A percentile compares a stretch with the other conserved stretches of the same genome.
phyloP scores from a whole-genome alignment of 2,797 vertebrate genomes.

The Esox lucius region DNA sequence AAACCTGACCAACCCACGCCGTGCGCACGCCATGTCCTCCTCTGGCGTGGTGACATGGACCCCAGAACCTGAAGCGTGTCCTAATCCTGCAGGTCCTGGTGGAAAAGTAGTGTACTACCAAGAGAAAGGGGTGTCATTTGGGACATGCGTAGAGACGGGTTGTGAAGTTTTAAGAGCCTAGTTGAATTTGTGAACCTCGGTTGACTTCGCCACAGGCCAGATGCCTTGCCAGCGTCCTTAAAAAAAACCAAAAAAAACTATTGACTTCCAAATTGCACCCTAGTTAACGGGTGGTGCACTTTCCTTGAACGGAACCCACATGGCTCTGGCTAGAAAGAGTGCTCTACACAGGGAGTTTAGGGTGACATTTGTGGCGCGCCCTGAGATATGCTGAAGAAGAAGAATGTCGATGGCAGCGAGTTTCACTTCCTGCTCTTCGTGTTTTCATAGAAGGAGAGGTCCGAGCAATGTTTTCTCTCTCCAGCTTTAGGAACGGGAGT shows the following conservation, averaged over 20 bases:
- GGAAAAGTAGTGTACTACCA: neutral
- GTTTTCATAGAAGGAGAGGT: neutral
- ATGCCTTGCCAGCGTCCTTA: neutral
- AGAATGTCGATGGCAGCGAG: neutral
- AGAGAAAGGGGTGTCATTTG: neutral
- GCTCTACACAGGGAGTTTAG: too few species aligned
- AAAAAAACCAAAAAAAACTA: neutral
- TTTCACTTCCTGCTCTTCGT: neutral
- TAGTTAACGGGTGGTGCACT: too few species aligned
- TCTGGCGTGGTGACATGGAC: neutral
- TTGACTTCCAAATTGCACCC: neutral
- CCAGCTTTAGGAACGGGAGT: neutral
- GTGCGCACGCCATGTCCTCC: neutral
- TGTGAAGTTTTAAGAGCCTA: neutral
- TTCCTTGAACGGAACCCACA: too few species aligned
- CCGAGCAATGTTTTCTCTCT: neutral
- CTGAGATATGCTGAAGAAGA: neutral
- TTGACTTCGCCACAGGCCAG: constrained; percentile 10
- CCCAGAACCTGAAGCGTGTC: too few species aligned
- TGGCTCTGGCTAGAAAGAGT: too few species aligned
- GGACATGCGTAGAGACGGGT: neutral
- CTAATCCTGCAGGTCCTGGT: neutral
- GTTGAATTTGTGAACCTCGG: neutral
- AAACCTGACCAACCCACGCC: too few species aligned
- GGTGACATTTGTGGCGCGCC: too few species aligned